phyloP scores from a whole-genome alignment of 1,140 invertebrate species.

The Tribolium castaneum region DNA sequence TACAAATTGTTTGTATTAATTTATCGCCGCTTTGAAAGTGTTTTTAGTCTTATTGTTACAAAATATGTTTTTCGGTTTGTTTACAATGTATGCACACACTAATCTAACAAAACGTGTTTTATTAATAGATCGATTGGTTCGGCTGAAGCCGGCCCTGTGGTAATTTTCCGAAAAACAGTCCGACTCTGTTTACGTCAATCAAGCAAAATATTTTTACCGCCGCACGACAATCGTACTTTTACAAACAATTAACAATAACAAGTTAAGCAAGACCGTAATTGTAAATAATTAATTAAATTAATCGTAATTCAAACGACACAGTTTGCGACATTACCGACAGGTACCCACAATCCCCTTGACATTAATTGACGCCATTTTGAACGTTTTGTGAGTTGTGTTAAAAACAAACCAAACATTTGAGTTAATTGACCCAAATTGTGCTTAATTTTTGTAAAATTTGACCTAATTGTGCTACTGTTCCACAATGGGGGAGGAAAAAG shows the following conservation, averaged over 20 bases:
- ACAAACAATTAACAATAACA: no score
- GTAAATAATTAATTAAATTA: no score
- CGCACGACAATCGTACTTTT: no score
- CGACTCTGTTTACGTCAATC: background rate
- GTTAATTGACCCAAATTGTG: background rate
- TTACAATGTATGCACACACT: background rate
- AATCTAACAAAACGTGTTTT: background rate
- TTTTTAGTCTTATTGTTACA: conserved; percentile 33
- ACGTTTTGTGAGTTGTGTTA: background rate
- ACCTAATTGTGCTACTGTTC: background rate
- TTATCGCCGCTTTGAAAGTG: conserved; percentile 21
- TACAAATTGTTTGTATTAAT: conserved; percentile 20
- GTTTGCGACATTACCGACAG: background rate
- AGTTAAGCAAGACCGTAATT: no score
- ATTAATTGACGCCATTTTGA: background rate
- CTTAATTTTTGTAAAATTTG: no score
- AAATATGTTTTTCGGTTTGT: conserved; percentile 25
- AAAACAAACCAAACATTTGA: background rate
- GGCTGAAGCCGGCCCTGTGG: background rate
- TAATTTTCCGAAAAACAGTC: background rate
- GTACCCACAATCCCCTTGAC: background rate
- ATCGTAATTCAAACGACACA: background rate
- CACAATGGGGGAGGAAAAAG: conserved; percentile 56
- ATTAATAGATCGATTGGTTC: background rate
- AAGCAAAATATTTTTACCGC: no score